Evolutionary conservation across 2,797 vertebrate genomes (phyloP), one percentile per base, ranked within the genome.

Genomic region (Onychomys arenicola): DNA sequence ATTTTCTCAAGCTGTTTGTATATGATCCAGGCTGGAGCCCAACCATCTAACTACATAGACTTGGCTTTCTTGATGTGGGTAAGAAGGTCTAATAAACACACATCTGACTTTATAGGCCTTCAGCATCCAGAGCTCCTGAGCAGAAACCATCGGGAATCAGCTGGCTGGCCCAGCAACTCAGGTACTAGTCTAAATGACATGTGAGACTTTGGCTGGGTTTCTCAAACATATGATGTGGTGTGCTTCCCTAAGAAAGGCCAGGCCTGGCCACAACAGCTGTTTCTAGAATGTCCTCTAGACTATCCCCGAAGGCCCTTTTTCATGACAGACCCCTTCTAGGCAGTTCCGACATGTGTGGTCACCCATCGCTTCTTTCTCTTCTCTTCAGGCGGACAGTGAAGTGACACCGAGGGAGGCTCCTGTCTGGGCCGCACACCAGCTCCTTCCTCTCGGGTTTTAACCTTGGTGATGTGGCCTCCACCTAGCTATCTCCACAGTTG

Each of bases 121-220:
- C 99, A 93, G 99, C 99, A 95, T 87, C 98, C 98, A 98, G 99
- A 94, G 93, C 98, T 69, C 98, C 99, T 84, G 97, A 97, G 75
- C 49, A 98, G 92, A 97, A 97, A 76, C 95, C 98, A 9, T 96
- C 90, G 0, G 98, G 96, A 94, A 97, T 98, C 94, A 97, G 97
- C 6, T 97, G 94, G 96, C 98, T 97, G 83, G 89, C 92, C 94
- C 98, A 98, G 94, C 98, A 85, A 95, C 99, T 98, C 96, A 98
- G 99, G 99, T 99, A 98, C 81, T 97, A 13, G 78, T 43, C 32
- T 2, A 13, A 40, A 23, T 8, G 52, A 43, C 7, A 2, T 25
- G 40, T 14, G 34, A 16, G 10, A 32, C 67, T 16, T 0, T 5
- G 40, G n/a, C 65, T 57, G 17, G 21, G n/a, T 29, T 25, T 46